These are phyloP conservation scores for Petrolisthes cinctipes DNA, from an alignment of 2,888 invertebrate genomes.

Conservation along the genomic window DNA sequence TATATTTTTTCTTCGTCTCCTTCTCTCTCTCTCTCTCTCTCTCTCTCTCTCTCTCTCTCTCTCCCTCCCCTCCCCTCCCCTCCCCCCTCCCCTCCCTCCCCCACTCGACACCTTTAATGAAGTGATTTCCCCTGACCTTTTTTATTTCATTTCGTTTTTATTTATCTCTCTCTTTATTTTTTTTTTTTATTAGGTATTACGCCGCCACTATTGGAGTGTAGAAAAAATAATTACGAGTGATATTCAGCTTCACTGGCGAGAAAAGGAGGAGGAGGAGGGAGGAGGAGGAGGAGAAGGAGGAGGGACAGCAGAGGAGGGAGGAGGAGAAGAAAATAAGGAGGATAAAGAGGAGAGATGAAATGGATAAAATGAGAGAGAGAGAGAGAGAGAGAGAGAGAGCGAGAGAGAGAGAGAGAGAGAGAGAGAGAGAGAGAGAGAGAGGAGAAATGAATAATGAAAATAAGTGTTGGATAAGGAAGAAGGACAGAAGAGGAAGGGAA, in stretches of 20 bases:
- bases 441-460: not conserved
- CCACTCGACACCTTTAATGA: too few relatives aligned
- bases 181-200: too few relatives aligned
- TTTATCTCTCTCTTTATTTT: too few relatives aligned
- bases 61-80: not conserved
- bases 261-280: not conserved
- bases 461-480: not conserved
- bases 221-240: too few relatives aligned
- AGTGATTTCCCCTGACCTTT: too few relatives aligned
- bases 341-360: not conserved
- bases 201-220: too few relatives aligned
- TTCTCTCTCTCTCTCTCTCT: constrained; percentile 10
- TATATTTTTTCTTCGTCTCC: not conserved
- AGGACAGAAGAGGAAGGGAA: not conserved
- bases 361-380: not conserved
- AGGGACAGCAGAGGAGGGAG: not conserved
- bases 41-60: constrained; percentile 23
- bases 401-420: not conserved
- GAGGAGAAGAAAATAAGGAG: not conserved
- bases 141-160: too few relatives aligned
- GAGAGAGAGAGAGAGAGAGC: not conserved
- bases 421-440: not conserved
- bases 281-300: not conserved
- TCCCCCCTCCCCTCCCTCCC: constrained; percentile 10
- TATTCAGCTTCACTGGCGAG: not conserved